These are phyloP conservation scores for Saiga tatarica DNA, from an alignment of 2,113 vertebrate species.

Conservation along the genomic window DNA sequence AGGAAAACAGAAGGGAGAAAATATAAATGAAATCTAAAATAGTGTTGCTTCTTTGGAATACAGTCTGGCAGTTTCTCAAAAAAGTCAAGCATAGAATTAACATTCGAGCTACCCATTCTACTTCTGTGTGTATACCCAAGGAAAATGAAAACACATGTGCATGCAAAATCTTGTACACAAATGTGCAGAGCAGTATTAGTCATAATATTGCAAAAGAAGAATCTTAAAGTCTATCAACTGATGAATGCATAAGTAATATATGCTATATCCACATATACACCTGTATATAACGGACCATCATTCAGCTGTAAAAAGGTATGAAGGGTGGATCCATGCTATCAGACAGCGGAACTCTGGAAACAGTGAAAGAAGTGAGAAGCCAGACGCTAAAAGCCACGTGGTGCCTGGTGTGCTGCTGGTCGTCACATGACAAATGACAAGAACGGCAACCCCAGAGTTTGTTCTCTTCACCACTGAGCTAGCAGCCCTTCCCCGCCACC, in stretches of 20 bases:
- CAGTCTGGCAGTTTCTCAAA: background rate
- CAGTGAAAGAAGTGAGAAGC: too few relatives aligned
- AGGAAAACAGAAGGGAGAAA: background rate
- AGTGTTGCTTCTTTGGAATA: background rate
- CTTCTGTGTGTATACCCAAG: background rate
- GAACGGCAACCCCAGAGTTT: background rate
- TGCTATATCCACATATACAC: too few relatives aligned
- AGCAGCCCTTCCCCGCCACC: background rate
- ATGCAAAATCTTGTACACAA: background rate
- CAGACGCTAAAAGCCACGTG: background rate
- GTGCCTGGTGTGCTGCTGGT: fast-evolving
- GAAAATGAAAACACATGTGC: background rate
- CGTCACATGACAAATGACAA: too few relatives aligned
- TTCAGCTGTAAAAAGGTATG: background rate
- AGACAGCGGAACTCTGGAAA: background rate
- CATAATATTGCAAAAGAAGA: background rate
- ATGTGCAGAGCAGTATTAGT: background rate
- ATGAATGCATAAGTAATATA: too few relatives aligned
- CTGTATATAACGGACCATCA: background rate
- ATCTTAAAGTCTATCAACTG: background rate
- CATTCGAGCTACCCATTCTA: background rate
- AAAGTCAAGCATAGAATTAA: background rate
- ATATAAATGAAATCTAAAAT: background rate
- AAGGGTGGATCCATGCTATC: background rate
- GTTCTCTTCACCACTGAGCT: fast-evolving